Percentiles rank a stretch among this genome's conserved stretches.
Conservation (phyloP, 2,888 invertebrate species). For the Callyntrura sp. region DNA sequence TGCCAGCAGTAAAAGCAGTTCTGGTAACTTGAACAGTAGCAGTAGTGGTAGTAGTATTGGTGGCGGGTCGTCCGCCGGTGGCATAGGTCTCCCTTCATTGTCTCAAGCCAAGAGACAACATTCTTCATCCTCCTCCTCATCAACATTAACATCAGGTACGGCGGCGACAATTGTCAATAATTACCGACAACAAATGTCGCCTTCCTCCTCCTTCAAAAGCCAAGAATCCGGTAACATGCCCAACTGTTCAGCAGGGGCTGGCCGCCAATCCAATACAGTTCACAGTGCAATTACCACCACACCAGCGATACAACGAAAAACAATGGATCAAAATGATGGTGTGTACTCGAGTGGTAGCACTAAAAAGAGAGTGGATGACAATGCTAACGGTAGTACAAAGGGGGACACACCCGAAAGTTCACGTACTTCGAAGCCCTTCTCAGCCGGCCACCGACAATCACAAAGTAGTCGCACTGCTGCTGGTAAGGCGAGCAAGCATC, state of each 20-base stretch:
- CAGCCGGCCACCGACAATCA: conserved; percentile 35
- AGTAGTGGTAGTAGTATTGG: conserved; percentile 49
- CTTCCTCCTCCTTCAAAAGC: conserved; percentile 41
- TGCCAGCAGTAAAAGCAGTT: conserved; percentile 22
- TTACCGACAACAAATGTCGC: conserved; percentile 73
- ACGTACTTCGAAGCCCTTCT: conserved; percentile 41
- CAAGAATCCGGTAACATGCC: conserved; percentile 26
- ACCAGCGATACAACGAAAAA: conserved; percentile 35
- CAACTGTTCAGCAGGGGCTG: conserved; percentile 49
- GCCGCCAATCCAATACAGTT: conserved; percentile 67
- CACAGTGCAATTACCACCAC: conserved; percentile 40
- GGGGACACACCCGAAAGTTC: conserved; percentile 28
- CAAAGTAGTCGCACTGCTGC: conserved; percentile 41
- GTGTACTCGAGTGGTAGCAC: conserved; percentile 46
- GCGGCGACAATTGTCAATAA: conserved; percentile 74
- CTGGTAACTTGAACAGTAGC: background rate
- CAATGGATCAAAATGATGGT: conserved; percentile 28
- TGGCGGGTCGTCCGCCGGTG: conserved; percentile 44
- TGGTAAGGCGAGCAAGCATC: conserved; percentile 36
- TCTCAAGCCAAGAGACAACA: conserved; percentile 76
- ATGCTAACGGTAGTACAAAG: conserved; percentile 59
- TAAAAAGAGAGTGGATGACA: conserved; percentile 55
- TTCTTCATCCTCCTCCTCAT: conserved; percentile 77
- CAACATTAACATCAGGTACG: conserved; percentile 78
- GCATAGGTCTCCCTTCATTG: conserved; percentile 67